phyloP scores from a whole-genome alignment of 2,797 vertebrate species.

The Argyrosomus regius region DNA sequence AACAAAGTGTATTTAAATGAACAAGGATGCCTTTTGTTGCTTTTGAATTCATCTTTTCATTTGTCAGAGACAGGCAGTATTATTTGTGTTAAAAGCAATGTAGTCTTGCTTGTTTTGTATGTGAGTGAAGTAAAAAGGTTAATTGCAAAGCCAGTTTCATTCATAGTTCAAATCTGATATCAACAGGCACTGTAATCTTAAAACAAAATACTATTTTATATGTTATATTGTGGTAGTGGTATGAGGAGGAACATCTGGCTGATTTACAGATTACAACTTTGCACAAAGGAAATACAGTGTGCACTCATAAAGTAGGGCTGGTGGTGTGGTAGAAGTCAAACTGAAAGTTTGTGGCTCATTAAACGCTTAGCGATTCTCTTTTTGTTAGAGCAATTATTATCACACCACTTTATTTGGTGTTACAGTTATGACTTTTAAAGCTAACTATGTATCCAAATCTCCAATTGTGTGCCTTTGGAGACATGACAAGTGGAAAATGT shows the following conservation, averaged over 20 bases:
- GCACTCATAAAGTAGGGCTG: neutral
- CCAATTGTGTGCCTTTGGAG: no score
- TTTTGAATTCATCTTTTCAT: neutral
- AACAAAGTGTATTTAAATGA: no score
- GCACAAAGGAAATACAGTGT: neutral
- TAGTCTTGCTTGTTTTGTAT: no score
- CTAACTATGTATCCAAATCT: neutral
- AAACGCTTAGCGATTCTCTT: neutral
- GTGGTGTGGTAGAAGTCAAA: neutral
- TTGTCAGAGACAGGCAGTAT: neutral
- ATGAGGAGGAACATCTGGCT: slow-evolving; percentile 21
- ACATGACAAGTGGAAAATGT: neutral
- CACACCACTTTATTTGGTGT: neutral
- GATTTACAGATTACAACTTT: slow-evolving; percentile 4
- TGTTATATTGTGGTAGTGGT: no score
- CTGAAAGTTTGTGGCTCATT: neutral
- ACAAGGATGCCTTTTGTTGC: neutral
- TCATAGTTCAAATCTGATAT: neutral
- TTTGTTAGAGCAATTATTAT: neutral
- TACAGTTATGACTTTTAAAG: neutral
- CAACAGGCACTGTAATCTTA: neutral
- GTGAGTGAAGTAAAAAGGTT: no score
- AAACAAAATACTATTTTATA: neutral
- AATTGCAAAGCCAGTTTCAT: no score
- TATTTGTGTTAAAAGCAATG: no score